phyloP scores from a whole-genome alignment of 2,888 invertebrate species.

The Lordiphosa fenestrarum region DNA sequence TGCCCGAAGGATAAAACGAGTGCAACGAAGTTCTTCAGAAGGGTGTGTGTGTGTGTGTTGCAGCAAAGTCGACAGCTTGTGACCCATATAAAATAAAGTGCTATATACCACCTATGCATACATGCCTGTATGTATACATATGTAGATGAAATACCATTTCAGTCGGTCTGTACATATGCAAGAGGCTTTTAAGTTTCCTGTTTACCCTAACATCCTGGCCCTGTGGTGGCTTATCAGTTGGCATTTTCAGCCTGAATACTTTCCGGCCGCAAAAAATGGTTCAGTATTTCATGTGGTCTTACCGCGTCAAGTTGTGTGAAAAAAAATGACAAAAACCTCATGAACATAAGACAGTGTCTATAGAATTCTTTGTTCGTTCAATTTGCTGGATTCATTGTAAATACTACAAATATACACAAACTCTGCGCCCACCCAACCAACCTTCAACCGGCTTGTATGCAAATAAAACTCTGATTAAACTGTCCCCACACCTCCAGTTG shows the following conservation, averaged over 20 bases:
- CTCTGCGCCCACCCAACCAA: conserved; percentile 4
- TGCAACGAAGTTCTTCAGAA: conserved; percentile 46
- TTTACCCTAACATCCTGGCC: conserved; percentile 8
- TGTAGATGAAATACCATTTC: not conserved
- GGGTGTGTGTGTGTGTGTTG: conserved; percentile 10
- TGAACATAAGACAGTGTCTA: conserved; percentile 1
- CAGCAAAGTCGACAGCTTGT: conserved; percentile 48
- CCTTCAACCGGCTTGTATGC: conserved; percentile 6
- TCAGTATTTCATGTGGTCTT: conserved; percentile 45
- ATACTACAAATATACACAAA: conserved; percentile 22
- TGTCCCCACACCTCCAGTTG: conserved; percentile 51
- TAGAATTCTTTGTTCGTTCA: conserved; percentile 13
- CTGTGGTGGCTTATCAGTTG: conserved; percentile 47
- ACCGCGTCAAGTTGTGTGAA: conserved; percentile 39
- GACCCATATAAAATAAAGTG: conserved; percentile 48
- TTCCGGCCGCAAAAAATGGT: conserved; percentile 29
- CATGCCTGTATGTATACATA: conserved; percentile 13
- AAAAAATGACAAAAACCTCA: not conserved
- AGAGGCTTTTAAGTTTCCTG: conserved; percentile 32
- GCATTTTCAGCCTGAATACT: conserved; percentile 14
- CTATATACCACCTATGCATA: conserved; percentile 7
- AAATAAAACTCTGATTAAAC: conserved; percentile 9
- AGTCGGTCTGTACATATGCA: conserved; percentile 16
- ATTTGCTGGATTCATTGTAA: not conserved
- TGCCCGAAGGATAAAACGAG: conserved; percentile 58